Base-by-base conservation (phyloP, 2,797 vertebrate genomes). In the Malacoraja senta region DNA sequence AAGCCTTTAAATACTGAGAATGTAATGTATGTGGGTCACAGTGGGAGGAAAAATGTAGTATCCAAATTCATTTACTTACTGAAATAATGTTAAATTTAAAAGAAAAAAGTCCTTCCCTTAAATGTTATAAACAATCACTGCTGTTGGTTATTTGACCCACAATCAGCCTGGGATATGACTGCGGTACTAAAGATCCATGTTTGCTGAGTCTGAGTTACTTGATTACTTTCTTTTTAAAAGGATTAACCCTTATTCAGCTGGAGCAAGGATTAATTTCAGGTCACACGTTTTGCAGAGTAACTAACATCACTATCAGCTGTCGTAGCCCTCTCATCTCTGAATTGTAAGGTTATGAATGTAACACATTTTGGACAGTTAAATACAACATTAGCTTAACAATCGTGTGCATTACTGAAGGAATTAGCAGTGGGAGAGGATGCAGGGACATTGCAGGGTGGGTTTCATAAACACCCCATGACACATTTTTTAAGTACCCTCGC, bases 171-270 rank as follows among this genome's bases (percentile, higher is more conserved):
- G 61, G 35, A 90, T 90, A 9, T 90, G 86, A 61, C 86, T 91
- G 63, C n/a, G 24, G 86, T 71, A n/a, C n/a, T 71, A 38, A 91
- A 91, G 29, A 32, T 38, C 35, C 38, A 91, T 72, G 21, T 91
- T 24, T 72, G 88, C 88, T 13, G 8, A 91, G 65, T 29, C 65
- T 53, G 65, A 72, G 32, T 91, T 91, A 71, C 68, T 65, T 26
- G 24, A 91, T 91, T 91, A 72, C 88, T 38, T 65, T 72, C 68
- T 91, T 91, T 91, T 91, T 91, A 74, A 72, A 91, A 91, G 35
- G 9, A 91, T 91, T 91, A 91, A 74, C 88, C 72, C 63, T 65
- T 91, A 65, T 91, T 72, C 86, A 91, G 32, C 68, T 91, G 63
- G 65, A 91, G 32, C 38, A 74, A 72, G 88, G 63, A 32, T 91